Base-by-base conservation (phyloP, 2,113 vertebrate genomes). In the Fukomys damarensis region DNA sequence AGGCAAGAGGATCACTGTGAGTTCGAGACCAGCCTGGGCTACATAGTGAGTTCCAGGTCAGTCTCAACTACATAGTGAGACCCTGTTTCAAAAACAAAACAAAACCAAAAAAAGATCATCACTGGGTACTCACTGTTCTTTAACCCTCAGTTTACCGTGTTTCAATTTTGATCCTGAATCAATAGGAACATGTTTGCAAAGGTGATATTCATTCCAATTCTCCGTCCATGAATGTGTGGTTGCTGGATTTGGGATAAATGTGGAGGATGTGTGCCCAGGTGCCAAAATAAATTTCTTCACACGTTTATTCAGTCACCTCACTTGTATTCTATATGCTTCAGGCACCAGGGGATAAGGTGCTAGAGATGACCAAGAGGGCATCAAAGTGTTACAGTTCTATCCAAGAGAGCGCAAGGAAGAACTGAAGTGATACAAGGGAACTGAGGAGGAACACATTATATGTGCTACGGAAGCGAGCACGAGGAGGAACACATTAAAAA, bases 251-350 rank as follows among this genome's bases (percentile, higher is more conserved):
- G 80, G 38, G 54, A 43, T 12, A 22, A 19, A 22, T 11, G 38
- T 77, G 35, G 24, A 28, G 61, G 54, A 19, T 76, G 19, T 19
- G 19, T 91, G n/a, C 30, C 38, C 32, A 17, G 7, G 61, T 38
- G 81, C 24, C 49, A 61, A 66, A 89, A 68, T 16, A 22, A 52
- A 43, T 17, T 26, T 13, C 61, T 92, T 93, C 10, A 1, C 24
- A 28, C 1, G 0, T 54, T 77, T 12, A 30, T 20, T 82, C n/a
- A 72, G 26, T 35, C 30, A 16, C 26, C 38, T 32, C 2, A 9
- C 59, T 26, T 3, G 0, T 24, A 24, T 54, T 63, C 30, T 17
- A 59, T 3, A 11, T 3, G 14, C 24, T 52, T 46, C 1, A 12
- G 56, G 20, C 46, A 3, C 22, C 30, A 49, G 32, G 35, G 61